Evolutionary conservation across 2,113 vertebrate genomes (phyloP), one percentile per base, ranked within the genome.

Genomic region (Morone chrysops): DNA sequence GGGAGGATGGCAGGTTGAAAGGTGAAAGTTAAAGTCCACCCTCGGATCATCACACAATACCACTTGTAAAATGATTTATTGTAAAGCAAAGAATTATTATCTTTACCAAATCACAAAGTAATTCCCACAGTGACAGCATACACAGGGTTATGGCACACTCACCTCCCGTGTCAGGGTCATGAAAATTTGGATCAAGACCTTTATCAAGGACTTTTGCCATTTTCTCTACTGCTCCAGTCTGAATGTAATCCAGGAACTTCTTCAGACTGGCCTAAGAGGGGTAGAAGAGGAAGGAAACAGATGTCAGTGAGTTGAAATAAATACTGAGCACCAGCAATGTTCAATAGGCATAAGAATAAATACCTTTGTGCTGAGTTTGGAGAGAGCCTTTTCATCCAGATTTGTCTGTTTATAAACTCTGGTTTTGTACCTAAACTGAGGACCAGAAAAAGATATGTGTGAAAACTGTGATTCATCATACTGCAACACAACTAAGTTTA

Each of bases 361-460:
- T 93, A 99, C 98, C 97, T 99, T 99, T 0, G 97, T 97, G 87
- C 98, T 97, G 75, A 99, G 93, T 85, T 99, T 99, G 79, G 97
- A 95, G 87, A 99, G 93, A 72, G 97, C 97, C 80, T 99, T 99
- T 91, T 99, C 98, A 90, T 99, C 98, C 76, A 99, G 94, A 82
- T 97, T 98, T 51, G 96, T 96, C 93, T 99, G 98, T 83, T 95
- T 99, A 92, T 99, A 99, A 72, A 99, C 97, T 89, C 98, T 95
- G 67, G 96, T 99, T 95, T 99, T 99, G 90, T 99, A 99, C 66
- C 97, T 96, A 93, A 99, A 99, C 98, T 99, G 93, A 84, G 74
- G 65, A 85, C 18, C 31, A 72, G 83, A 89, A 76, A 82, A 60
- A 80, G 6, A 82, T 38, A 62, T 5, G 31, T 77, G 68, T 80